A percentile compares a stretch with the other conserved stretches of the same genome.
These are phyloP conservation scores for Apodemia duryi DNA, from an alignment of 2,888 invertebrate species.

Conservation along the genomic window DNA sequence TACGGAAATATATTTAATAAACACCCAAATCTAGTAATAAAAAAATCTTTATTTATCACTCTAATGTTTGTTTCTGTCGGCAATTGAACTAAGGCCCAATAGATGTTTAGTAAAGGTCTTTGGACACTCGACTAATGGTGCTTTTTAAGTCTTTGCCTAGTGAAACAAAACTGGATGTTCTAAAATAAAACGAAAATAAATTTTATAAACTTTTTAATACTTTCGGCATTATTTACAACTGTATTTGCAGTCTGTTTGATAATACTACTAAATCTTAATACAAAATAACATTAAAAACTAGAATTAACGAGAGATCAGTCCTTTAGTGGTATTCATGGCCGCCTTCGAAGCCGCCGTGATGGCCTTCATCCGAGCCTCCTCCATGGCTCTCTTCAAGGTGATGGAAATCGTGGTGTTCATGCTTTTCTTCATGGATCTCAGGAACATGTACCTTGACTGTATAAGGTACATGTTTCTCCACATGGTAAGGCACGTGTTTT, in stretches of 20 bases:
- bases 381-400: slow-evolving; percentile 24
- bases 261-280: slow-evolving; percentile 59
- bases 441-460: slow-evolving; percentile 85
- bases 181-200: slow-evolving; percentile 34
- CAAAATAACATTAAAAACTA: slow-evolving; percentile 75
- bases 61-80: no score
- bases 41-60: no score
- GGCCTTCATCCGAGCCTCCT: slow-evolving; percentile 30
- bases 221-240: slow-evolving; percentile 68
- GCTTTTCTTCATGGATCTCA: slow-evolving; percentile 73
- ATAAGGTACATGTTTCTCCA: slow-evolving; percentile 50
- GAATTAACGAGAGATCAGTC: slow-evolving; percentile 70
- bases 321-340: slow-evolving; percentile 62
- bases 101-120: no score
- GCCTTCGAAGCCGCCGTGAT: slow-evolving; percentile 41
- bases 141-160: no score
- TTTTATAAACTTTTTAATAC: slow-evolving; percentile 68
- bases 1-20: no score
- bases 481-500: slow-evolving; percentile 83
- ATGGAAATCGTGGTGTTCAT: slow-evolving; percentile 40
- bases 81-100: no score
- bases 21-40: no score
- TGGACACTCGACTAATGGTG: no score
- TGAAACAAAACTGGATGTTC: no score
- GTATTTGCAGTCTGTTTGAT: slow-evolving; percentile 47